Conservation (phyloP, 2,113 vertebrate genomes). For the Narcine bancroftii region DNA sequence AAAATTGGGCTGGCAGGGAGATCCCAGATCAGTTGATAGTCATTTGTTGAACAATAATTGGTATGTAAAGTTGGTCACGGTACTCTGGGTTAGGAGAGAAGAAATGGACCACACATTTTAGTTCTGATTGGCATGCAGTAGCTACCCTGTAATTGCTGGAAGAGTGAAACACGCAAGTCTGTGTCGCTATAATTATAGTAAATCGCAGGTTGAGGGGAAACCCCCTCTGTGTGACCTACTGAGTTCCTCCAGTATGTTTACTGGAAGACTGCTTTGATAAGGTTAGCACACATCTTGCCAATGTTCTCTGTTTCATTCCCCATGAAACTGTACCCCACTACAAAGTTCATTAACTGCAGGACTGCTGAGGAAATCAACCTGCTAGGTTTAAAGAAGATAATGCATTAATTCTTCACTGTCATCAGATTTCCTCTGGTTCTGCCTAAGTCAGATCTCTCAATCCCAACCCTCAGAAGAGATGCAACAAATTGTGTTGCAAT, state of each 20-base stretch:
- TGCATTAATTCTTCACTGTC: no score
- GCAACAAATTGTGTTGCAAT: not conserved
- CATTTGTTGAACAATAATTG: not conserved
- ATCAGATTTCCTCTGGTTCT: not conserved
- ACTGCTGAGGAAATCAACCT: not conserved
- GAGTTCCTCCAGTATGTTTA: no score
- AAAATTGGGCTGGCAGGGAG: not conserved
- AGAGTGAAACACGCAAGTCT: no score
- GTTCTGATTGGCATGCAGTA: not conserved
- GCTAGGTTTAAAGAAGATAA: not conserved
- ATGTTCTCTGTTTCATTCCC: not conserved
- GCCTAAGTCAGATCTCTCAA: not conserved
- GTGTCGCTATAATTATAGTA: no score
- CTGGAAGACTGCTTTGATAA: not conserved
- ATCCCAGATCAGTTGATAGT: not conserved
- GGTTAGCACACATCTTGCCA: not conserved
- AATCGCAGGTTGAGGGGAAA: no score
- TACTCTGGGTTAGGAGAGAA: not conserved
- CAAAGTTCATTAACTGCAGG: no score
- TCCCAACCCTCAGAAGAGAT: not conserved
- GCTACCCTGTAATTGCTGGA: not conserved
- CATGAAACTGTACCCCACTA: not conserved
- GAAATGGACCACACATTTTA: not conserved
- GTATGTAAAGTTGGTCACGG: not conserved
- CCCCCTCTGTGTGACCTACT: no score